Conservation (phyloP, 2,797 vertebrate genomes). For the Erpetoichthys calabaricus region DNA sequence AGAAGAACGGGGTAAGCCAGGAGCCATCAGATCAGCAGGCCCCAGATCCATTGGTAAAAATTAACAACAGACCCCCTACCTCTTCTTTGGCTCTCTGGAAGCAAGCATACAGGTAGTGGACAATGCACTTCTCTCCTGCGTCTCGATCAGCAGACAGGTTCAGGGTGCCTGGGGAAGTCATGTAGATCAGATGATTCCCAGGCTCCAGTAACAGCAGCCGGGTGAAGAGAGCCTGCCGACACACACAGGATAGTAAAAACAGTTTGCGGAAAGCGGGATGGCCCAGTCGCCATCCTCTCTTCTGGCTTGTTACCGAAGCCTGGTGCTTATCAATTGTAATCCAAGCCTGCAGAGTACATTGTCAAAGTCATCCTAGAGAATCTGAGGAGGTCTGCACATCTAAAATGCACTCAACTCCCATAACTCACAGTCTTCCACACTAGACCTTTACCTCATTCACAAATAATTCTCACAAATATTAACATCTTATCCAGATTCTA, state of each 20-base stretch:
- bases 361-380: too few relatives aligned
- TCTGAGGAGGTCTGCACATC: too few relatives aligned
- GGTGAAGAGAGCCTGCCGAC: conserved; percentile 72
- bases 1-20: background rate
- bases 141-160: conserved; percentile 92
- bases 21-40: background rate
- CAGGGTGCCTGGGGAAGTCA: conserved; percentile 66
- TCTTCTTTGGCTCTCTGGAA: conserved; percentile 86
- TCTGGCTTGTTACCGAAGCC: too few relatives aligned
- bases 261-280: background rate
- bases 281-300: too few relatives aligned
- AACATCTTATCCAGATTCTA: too few relatives aligned
- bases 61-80: conserved; percentile 36
- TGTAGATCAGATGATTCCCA: conserved; percentile 79
- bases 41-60: too few relatives aligned
- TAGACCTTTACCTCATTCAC: too few relatives aligned
- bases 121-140: conserved; percentile 74
- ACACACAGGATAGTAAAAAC: background rate
- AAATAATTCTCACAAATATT: too few relatives aligned
- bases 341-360: too few relatives aligned
- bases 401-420: too few relatives aligned
- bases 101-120: conserved; percentile 82
- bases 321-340: too few relatives aligned
- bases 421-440: too few relatives aligned
- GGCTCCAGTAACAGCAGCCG: conserved; percentile 82